Conservation (phyloP, 2,888 invertebrate species). For the Macrosoma leucophasiata region DNA sequence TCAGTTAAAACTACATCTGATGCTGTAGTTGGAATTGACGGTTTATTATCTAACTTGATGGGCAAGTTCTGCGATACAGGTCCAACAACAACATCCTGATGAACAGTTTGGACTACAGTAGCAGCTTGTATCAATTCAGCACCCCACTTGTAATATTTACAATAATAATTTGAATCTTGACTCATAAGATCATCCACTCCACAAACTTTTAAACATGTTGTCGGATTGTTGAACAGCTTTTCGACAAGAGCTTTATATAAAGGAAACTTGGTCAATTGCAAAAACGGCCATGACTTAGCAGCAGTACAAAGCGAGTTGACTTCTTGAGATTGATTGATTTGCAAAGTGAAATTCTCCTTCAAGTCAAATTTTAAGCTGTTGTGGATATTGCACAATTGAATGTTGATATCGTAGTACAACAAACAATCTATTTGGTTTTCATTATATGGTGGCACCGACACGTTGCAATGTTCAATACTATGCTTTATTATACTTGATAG, state of each 20-base stretch:
- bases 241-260: conserved; percentile 35
- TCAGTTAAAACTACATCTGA: too few relatives aligned
- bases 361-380: conserved; percentile 31
- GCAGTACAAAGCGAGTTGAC: conserved; percentile 38
- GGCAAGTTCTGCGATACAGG: too few relatives aligned
- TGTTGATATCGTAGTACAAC: conserved; percentile 59
- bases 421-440: conserved; percentile 47
- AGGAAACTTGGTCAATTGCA: conserved; percentile 32
- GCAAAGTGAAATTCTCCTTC: conserved; percentile 32
- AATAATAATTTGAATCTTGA: conserved; percentile 47
- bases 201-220: conserved; percentile 48
- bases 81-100: too few relatives aligned
- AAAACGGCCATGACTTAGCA: conserved; percentile 45
- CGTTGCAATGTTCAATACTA: conserved; percentile 39
- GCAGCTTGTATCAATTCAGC: conserved; percentile 34
- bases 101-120: conserved; percentile 20
- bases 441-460: conserved; percentile 31
- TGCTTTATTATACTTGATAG: conserved; percentile 37
- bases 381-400: conserved; percentile 44
- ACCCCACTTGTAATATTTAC: conserved; percentile 62
- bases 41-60: too few relatives aligned
- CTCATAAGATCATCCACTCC: conserved; percentile 34
- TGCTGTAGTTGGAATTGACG: too few relatives aligned
- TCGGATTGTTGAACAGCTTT: conserved; percentile 32
- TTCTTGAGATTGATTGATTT: conserved; percentile 37